These are phyloP conservation scores for Coreius guichenoti DNA, from an alignment of 2,797 vertebrate genomes.

Conservation along the genomic window DNA sequence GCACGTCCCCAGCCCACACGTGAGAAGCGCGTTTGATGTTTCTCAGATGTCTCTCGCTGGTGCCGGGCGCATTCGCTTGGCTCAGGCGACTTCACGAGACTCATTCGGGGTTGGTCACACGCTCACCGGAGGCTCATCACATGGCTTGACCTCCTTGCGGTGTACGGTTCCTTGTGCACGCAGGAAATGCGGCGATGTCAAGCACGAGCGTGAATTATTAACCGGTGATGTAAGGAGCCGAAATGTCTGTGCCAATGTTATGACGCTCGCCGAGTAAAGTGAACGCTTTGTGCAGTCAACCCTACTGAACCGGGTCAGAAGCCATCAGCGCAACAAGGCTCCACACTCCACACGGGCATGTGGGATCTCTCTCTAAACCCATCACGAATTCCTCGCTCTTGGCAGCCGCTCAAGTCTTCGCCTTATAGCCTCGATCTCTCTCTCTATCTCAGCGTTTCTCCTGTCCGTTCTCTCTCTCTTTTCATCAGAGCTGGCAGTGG, in stretches of 20 bases:
- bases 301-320: slow-evolving; percentile 69
- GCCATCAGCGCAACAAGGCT: slow-evolving; percentile 79
- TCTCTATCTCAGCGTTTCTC: slow-evolving; percentile 63
- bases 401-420: slow-evolving; percentile 78
- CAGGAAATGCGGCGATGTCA: slow-evolving; percentile 14
- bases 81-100: slow-evolving; percentile 22
- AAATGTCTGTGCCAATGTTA: slow-evolving; percentile 26
- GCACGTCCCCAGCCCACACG: slow-evolving; percentile 28
- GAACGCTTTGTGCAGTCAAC: slow-evolving; percentile 44
- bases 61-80: slow-evolving; percentile 9
- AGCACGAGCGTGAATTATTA: slow-evolving; percentile 29
- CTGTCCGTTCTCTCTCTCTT: slow-evolving; percentile 67
- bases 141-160: slow-evolving; percentile 39
- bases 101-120: slow-evolving; percentile 29
- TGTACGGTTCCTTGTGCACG: slow-evolving; percentile 8
- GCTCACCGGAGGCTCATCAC: slow-evolving; percentile 37
- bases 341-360: slow-evolving; percentile 78
- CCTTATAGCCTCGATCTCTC: slow-evolving; percentile 47
- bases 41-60: slow-evolving; percentile 44
- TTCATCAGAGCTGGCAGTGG: slow-evolving; percentile 87
- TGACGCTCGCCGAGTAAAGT: slow-evolving; percentile 50
- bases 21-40: slow-evolving; percentile 50
- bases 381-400: slow-evolving; percentile 87
- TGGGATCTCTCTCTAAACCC: slow-evolving; percentile 85
- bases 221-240: slow-evolving; percentile 33